phyloP scores from a whole-genome alignment of 2,888 invertebrate species.

The Xestia ashworthii region DNA sequence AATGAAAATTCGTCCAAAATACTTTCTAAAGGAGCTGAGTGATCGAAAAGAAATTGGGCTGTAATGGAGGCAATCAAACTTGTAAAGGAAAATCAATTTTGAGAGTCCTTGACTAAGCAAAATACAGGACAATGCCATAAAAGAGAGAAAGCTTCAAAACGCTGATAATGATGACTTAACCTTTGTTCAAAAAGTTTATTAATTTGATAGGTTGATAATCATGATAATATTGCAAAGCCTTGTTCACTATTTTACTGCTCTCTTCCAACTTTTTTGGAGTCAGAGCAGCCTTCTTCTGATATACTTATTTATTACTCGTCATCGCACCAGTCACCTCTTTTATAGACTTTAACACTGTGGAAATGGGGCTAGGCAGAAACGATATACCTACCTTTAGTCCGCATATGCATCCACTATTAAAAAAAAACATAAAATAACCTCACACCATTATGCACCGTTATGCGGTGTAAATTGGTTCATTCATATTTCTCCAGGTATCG shows the following conservation, averaged over 20 bases:
- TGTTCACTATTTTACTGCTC: neutral
- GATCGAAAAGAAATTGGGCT: slow-evolving; percentile 33
- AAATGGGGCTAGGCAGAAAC: neutral
- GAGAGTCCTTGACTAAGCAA: slow-evolving; percentile 9
- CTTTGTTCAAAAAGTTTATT: slow-evolving; percentile 10
- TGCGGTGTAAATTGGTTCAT: neutral
- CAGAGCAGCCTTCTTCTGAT: neutral
- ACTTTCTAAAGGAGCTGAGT: slow-evolving; percentile 18
- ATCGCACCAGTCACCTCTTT: neutral
- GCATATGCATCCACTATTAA: neutral
- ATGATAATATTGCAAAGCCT: neutral
- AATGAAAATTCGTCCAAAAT: neutral
- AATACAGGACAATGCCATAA: slow-evolving; percentile 10
- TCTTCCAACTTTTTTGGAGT: neutral
- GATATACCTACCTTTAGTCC: neutral
- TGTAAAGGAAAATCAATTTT: slow-evolving; percentile 40
- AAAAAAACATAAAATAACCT: neutral
- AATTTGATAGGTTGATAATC: neutral
- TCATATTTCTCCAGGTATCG: neutral
- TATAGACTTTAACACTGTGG: neutral
- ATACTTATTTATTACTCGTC: neutral
- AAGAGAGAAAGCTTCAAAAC: neutral
- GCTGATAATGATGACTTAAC: slow-evolving; percentile 19
- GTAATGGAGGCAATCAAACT: slow-evolving; percentile 38
- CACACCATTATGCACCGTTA: neutral